A percentile compares a stretch with the other conserved stretches of the same genome.
These are phyloP conservation scores for Zosterops borbonicus DNA, from an alignment of 2,113 vertebrate genomes.

Conservation along the genomic window DNA sequence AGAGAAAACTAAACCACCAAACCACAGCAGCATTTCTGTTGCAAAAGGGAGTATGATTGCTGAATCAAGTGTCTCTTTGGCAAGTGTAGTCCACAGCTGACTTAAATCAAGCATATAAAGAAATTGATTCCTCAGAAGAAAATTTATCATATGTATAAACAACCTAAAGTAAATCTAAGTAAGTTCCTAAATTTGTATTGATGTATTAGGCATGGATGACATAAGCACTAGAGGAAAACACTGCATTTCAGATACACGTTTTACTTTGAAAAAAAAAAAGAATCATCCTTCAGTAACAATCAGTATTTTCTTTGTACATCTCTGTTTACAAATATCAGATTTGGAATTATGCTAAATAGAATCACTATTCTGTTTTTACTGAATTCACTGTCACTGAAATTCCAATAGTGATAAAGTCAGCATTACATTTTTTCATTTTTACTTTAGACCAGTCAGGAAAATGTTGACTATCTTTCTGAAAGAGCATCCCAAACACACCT, in stretches of 20 bases:
- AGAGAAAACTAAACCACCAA: background rate
- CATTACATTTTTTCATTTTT: background rate
- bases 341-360: background rate
- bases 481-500: background rate
- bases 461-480: background rate
- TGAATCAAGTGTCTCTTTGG: background rate
- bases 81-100: background rate
- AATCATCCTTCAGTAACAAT: background rate
- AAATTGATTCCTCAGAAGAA: background rate
- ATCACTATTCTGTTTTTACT: background rate
- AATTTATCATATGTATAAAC: background rate
- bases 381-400: background rate
- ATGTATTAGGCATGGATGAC: background rate
- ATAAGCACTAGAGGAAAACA: background rate
- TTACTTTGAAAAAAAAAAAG: background rate
- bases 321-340: background rate
- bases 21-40: background rate
- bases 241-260: background rate
- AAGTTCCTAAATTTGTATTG: background rate
- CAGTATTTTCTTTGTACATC: background rate
- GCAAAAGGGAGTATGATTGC: background rate
- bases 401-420: background rate
- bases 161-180: background rate
- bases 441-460: background rate
- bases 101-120: background rate